These are phyloP conservation scores for Suillia variegata DNA, from an alignment of 2,888 invertebrate genomes.

Conservation along the genomic window DNA sequence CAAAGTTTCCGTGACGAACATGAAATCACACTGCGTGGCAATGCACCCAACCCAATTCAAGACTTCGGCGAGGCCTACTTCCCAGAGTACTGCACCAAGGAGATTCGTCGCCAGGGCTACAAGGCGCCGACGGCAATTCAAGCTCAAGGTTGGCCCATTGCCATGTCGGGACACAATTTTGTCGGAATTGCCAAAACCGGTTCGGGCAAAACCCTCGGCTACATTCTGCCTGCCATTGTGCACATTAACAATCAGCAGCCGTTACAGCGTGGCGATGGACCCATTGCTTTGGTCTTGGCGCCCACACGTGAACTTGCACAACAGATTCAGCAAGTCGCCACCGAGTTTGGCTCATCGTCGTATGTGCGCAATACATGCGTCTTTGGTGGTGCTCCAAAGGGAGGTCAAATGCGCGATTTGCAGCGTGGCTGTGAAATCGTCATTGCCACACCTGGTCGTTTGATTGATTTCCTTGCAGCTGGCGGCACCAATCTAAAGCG, in stretches of 20 bases:
- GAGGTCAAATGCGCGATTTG: constrained; percentile 74
- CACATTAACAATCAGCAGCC: constrained; percentile 85
- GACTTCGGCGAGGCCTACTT: constrained; percentile 80
- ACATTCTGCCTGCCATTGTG: constrained; percentile 83
- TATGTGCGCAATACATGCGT: constrained; percentile 84
- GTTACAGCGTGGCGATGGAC: constrained; percentile 79
- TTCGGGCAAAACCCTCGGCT: constrained; percentile 80
- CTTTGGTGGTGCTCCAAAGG: constrained; percentile 90
- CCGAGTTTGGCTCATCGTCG: constrained; percentile 79
- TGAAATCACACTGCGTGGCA: constrained; percentile 78
- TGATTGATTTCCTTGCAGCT: constrained; percentile 85
- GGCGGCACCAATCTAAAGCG: constrained; percentile 76
- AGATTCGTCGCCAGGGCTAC: constrained; percentile 71
- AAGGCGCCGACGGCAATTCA: constrained; percentile 83
- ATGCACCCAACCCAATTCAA: constrained; percentile 77
- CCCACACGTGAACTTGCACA: constrained; percentile 81
- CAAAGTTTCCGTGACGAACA: constrained; percentile 71
- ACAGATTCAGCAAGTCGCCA: constrained; percentile 83
- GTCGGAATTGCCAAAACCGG: constrained; percentile 88
- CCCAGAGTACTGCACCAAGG: constrained; percentile 74
- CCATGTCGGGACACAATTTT: constrained; percentile 80
- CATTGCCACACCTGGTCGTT: constrained; percentile 89
- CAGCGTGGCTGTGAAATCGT: constrained; percentile 86
- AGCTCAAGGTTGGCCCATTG: constrained; percentile 87
- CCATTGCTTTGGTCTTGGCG: constrained; percentile 80